These are phyloP conservation scores for Alces alces DNA, from an alignment of 2,113 vertebrate species.

Conservation along the genomic window DNA sequence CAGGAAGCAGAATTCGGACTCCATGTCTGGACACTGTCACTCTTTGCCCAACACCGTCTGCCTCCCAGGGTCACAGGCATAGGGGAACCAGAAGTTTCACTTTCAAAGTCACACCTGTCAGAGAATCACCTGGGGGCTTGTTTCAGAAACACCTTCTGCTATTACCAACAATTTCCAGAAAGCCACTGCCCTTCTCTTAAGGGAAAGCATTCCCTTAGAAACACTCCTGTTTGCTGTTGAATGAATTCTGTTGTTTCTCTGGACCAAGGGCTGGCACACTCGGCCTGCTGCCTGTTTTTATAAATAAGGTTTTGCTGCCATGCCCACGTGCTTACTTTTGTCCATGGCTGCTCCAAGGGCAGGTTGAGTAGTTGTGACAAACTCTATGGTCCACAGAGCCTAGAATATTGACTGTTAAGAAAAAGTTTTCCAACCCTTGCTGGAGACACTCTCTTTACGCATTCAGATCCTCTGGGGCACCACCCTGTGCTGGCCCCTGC, in stretches of 20 bases:
- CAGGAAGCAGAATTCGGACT: background rate
- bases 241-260: background rate
- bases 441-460: background rate
- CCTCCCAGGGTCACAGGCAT: background rate
- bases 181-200: background rate
- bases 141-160: background rate
- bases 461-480: background rate
- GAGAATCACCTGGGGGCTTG: background rate
- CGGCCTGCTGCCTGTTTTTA: background rate
- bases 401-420: background rate
- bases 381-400: background rate
- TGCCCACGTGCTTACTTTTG: background rate
- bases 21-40: background rate
- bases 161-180: background rate
- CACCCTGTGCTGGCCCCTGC: background rate
- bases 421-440: background rate
- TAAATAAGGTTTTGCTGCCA: background rate
- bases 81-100: background rate
- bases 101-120: background rate
- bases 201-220: background rate
- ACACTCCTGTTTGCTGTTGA: background rate
- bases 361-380: background rate
- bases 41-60: background rate
- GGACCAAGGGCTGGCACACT: background rate
- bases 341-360: background rate